Conservation (phyloP, 2,888 invertebrate species). For the Thera obeliscata region DNA sequence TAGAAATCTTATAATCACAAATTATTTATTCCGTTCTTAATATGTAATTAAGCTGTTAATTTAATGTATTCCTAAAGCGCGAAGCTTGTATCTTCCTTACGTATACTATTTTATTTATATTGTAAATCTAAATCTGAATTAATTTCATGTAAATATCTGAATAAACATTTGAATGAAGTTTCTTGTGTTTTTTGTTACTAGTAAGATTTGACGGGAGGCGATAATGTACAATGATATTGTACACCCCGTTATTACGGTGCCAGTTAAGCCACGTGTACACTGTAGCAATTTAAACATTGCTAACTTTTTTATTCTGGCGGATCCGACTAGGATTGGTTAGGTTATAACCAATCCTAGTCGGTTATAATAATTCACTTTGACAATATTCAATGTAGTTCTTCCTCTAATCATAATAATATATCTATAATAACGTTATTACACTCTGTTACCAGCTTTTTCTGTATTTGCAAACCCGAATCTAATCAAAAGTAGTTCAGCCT, state of each 20-base stretch:
- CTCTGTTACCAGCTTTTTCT: constrained; percentile 18
- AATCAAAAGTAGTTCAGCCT: constrained; percentile 4
- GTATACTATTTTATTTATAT: constrained; percentile 61
- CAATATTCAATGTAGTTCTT: constrained; percentile 33
- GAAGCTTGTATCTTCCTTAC: constrained; percentile 45
- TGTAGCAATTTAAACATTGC: too few species aligned
- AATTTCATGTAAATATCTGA: constrained; percentile 79
- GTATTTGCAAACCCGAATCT: constrained; percentile 16
- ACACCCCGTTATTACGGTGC: too few species aligned
- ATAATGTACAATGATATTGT: too few species aligned
- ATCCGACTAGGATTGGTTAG: too few species aligned
- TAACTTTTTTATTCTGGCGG: too few species aligned
- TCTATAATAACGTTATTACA: constrained; percentile 18
- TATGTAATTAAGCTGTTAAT: constrained; percentile 27
- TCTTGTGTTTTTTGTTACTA: constrained; percentile 19
- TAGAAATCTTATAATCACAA: constrained; percentile 15
- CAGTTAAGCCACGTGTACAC: too few species aligned
- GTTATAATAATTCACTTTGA: constrained; percentile 30
- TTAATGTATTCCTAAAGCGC: constrained; percentile 28
- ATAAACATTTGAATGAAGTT: constrained; percentile 69
- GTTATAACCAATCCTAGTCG: too few species aligned
- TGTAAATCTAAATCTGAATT: constrained; percentile 75
- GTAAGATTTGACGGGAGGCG: too few species aligned
- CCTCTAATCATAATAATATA: constrained; percentile 23
- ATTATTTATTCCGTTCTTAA: constrained; percentile 35